Percentiles rank a stretch among this genome's conserved stretches.
phyloP scores from a whole-genome alignment of 2,797 vertebrate species.

The Ispidina picta region DNA sequence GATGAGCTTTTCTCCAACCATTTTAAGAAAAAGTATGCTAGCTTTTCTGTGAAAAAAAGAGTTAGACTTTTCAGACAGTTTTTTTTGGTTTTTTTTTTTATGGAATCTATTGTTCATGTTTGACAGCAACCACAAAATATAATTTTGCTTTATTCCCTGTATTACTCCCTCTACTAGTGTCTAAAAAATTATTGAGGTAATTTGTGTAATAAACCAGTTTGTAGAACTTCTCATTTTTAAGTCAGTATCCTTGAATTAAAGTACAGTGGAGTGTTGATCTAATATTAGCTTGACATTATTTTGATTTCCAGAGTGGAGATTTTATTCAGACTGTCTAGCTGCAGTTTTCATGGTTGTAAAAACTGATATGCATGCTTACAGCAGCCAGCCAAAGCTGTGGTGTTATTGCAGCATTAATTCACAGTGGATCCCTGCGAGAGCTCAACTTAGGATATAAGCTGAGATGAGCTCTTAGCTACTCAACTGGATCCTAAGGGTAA shows the following conservation, averaged over 20 bases:
- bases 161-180: neutral
- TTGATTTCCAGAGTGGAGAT: neutral
- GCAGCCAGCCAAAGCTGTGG: constrained; percentile 42
- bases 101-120: neutral
- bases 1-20: neutral
- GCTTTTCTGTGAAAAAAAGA: neutral
- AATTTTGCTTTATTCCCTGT: neutral
- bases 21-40: neutral
- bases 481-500: constrained; percentile 75
- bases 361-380: constrained; percentile 24
- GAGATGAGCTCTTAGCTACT: constrained; percentile 68
- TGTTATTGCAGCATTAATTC: constrained; percentile 66
- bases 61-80: neutral
- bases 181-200: neutral
- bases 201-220: neutral
- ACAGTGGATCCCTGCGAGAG: constrained; percentile 68
- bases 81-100: too few species aligned
- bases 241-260: neutral
- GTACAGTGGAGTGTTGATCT: neutral
- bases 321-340: neutral
- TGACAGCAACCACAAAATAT: neutral
- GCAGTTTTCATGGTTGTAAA: neutral
- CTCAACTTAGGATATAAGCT: constrained; percentile 66
- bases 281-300: neutral
- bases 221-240: neutral